These are phyloP conservation scores for Fukomys damarensis DNA, from an alignment of 2,113 vertebrate genomes.

Conservation along the genomic window DNA sequence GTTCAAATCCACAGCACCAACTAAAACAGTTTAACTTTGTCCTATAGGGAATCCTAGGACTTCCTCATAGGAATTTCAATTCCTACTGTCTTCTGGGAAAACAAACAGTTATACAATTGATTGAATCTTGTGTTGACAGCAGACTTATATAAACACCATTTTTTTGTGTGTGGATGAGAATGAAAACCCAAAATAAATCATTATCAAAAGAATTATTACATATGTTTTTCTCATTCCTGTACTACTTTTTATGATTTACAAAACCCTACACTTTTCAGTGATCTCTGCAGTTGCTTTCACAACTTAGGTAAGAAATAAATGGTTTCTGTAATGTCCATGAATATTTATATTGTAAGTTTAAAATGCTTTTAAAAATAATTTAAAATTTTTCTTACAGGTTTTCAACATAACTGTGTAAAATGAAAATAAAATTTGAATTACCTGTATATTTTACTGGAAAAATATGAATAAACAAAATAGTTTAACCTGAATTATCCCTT, in stretches of 20 bases:
- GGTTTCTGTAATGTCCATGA: neutral
- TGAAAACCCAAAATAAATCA: neutral
- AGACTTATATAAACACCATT: neutral
- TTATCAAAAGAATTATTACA: neutral
- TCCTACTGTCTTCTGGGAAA: neutral
- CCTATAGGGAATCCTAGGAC: neutral
- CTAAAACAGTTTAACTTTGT: neutral
- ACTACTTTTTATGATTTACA: neutral
- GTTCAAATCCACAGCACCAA: neutral
- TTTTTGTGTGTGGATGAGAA: neutral
- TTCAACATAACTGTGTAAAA: neutral
- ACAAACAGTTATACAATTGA: neutral
- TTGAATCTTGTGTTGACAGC: neutral
- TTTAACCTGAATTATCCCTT: neutral
- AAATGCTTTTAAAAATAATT: neutral
- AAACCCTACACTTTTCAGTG: neutral
- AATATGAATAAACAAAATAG: neutral
- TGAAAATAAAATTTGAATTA: neutral
- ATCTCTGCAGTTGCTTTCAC: neutral
- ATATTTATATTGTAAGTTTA: neutral
- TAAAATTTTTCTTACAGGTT: neutral
- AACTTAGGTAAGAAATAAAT: constrained; percentile 11
- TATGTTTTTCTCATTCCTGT: neutral
- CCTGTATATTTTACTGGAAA: neutral
- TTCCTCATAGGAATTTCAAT: neutral